These are phyloP conservation scores for Phrynosoma platyrhinos DNA, from an alignment of 2,113 vertebrate genomes.

Conservation along the genomic window DNA sequence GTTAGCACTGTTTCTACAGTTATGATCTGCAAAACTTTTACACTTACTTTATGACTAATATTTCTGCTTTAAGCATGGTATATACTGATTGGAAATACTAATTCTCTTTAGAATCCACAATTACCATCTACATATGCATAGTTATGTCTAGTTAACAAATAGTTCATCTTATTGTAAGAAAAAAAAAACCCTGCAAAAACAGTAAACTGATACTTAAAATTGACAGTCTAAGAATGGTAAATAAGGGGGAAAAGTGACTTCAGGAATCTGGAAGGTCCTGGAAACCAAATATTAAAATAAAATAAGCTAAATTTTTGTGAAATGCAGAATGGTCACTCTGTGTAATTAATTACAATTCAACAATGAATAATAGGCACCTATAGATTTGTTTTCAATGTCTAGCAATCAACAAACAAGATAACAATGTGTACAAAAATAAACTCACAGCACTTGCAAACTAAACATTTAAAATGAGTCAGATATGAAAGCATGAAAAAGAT, in stretches of 20 bases:
- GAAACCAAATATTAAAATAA: neutral
- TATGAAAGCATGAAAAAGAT: conserved; percentile 1
- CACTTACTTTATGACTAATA: neutral
- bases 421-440: too few species aligned
- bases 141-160: neutral
- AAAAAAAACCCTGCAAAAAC: neutral
- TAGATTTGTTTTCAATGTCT: neutral
- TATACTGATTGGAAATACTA: neutral
- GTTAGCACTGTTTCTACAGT: conserved; percentile 1
- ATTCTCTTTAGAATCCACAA: neutral
- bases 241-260: neutral
- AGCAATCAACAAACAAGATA: neutral
- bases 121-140: neutral
- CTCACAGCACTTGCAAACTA: neutral
- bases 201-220: neutral
- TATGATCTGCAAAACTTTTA: neutral
- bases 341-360: neutral
- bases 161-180: neutral
- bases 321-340: neutral
- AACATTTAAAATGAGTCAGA: neutral
- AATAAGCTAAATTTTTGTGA: neutral
- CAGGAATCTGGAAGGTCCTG: neutral
- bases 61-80: neutral
- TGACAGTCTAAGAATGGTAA: neutral
- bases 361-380: neutral